A percentile compares a stretch with the other conserved stretches of the same genome.
These are phyloP conservation scores for Pachyuromys duprasi DNA, from an alignment of 2,797 vertebrate genomes.

Conservation along the genomic window DNA sequence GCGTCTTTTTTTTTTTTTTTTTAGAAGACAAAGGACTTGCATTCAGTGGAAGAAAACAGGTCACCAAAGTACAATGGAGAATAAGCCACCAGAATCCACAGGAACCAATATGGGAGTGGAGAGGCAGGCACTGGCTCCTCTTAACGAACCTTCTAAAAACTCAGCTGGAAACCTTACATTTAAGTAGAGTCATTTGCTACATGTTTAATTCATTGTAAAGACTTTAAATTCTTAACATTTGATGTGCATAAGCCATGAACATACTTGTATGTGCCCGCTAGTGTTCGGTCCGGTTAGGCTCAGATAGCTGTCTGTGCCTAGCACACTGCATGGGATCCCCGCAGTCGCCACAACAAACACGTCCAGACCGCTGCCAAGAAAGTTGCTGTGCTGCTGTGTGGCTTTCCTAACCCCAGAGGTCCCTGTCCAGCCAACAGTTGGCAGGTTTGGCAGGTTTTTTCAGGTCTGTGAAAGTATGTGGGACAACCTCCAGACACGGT, in stretches of 20 bases:
- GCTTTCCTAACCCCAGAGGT: conserved; percentile 65
- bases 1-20: not conserved
- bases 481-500: not conserved
- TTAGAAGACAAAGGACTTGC: conserved; percentile 35
- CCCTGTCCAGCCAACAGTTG: conserved; percentile 56
- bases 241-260: not conserved
- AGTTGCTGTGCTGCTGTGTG: not conserved
- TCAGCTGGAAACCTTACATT: not conserved
- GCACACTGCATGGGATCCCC: conserved; percentile 40
- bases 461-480: rapidly evolving
- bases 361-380: conserved; percentile 53
- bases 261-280: not conserved
- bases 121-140: not conserved
- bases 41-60: not conserved
- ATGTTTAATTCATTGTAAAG: not conserved
- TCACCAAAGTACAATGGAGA: not conserved
- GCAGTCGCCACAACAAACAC: conserved; percentile 59
- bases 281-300: not conserved
- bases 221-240: not conserved
- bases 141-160: not conserved
- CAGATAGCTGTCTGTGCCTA: conserved; percentile 52
- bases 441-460: not conserved
- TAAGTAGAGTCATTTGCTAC: not conserved
- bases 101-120: not conserved
- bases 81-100: not conserved